These are phyloP conservation scores for Ochropleura leucogaster DNA, from an alignment of 2,888 invertebrate genomes.

Conservation along the genomic window DNA sequence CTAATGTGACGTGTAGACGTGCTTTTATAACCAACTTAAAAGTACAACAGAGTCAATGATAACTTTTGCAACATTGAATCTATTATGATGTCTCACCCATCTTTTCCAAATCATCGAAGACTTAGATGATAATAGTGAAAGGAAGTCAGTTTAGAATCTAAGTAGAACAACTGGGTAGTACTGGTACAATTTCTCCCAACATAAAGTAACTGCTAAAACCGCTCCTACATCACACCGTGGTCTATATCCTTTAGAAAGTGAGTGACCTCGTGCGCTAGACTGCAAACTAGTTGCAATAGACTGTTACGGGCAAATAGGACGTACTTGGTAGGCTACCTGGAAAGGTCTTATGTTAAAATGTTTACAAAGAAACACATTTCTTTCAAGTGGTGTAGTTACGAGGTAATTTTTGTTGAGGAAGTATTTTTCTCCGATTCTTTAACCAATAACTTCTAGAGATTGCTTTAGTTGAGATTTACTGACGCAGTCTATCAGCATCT, in stretches of 20 bases:
- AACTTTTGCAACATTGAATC: neutral
- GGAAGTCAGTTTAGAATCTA: too few species aligned
- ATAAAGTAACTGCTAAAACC: slow-evolving; percentile 19
- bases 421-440: neutral
- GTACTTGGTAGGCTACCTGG: slow-evolving; percentile 1
- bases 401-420: neutral
- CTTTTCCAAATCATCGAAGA: too few species aligned
- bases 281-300: slow-evolving; percentile 45
- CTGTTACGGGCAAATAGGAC: slow-evolving; percentile 30
- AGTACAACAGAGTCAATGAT: neutral
- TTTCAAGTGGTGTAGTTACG: neutral
- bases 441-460: neutral
- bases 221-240: slow-evolving; percentile 58
- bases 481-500: too few species aligned
- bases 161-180: neutral
- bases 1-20: too few species aligned
- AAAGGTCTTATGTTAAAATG: slow-evolving; percentile 18
- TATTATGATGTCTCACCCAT: too few species aligned
- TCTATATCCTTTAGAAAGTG: slow-evolving; percentile 75
- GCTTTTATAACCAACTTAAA: neutral
- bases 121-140: too few species aligned
- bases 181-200: slow-evolving; percentile 1
- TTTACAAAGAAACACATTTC: neutral
- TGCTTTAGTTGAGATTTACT: neutral
- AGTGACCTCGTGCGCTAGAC: slow-evolving; percentile 69